Evolutionary conservation across 1,140 invertebrate genomes (phyloP), one percentile per base, ranked within the genome.

Genomic region (Drosophila murphyi): DNA sequence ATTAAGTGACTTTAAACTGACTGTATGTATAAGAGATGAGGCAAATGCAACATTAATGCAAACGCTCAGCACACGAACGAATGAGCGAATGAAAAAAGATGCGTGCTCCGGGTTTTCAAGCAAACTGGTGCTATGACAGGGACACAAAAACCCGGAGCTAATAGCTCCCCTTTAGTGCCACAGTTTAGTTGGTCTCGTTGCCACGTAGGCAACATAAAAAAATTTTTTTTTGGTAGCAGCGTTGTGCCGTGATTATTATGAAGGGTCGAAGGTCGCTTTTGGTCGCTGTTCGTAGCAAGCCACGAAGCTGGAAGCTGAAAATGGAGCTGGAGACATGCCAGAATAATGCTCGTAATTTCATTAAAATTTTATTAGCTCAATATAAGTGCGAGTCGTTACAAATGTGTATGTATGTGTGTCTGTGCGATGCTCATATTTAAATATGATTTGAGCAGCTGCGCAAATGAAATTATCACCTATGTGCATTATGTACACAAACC

Each of bases 381-480:
- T 78, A 78, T 85, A 65, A 57, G 76, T 63, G 67, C 51, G 65
- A 65, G 64, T 65, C 73, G 60, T 59, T 51, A n/a, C 34, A 4
- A 34, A 50, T 65, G 51, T 5, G 32, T 39, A 48, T 55, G 56
- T 63, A 35, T 10, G 3, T 31, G 54, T 37, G 3, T 59, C 35
- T 12, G 48, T 32, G 10, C 5, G n/a, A 52, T 60, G 57, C 60
- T 48, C 43, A 39, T 48, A 64, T 59, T 80, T 65, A 75, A 67
- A 85, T 89, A 81, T 89, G 69, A 77, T 77, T 69, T 59, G 48
- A 80, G 76, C 61, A 71, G 74, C 70, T 72, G 60, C 63, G 73
- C 67, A 88, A 88, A 88, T 88, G 85, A 89, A 88, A 88, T 88
- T 88, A 88, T 88, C 85, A 88, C 85, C 85, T 89, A 88, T 88